Percentiles rank a stretch among this genome's conserved stretches.
Conservation (phyloP, 2,113 vertebrate genomes). For the Xenus cinereus region DNA sequence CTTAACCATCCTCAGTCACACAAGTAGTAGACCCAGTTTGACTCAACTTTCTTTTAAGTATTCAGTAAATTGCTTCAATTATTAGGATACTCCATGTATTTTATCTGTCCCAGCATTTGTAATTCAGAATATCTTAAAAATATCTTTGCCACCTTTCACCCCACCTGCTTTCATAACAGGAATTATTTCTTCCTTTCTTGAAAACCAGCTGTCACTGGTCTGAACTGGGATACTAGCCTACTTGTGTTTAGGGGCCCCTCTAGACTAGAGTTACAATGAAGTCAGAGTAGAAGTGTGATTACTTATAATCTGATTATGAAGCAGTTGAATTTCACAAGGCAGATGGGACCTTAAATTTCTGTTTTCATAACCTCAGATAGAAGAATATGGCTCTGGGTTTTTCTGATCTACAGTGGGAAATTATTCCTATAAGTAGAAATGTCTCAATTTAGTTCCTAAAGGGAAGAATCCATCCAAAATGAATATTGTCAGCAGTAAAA, state of each 20-base stretch:
- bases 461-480: conserved; percentile 26
- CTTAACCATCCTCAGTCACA: neutral
- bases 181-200: neutral
- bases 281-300: neutral
- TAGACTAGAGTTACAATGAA: neutral
- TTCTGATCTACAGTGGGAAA: neutral
- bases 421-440: neutral
- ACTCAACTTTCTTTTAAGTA: neutral
- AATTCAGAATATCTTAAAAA: neutral
- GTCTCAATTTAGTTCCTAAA: conserved; percentile 4
- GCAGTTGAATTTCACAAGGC: neutral
- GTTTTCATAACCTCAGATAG: neutral
- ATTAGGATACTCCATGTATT: neutral
- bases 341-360: neutral
- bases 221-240: neutral
- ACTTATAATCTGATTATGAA: neutral
- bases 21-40: neutral
- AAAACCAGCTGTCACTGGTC: neutral
- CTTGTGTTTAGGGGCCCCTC: neutral
- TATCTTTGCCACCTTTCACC: neutral
- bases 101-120: neutral
- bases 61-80: neutral
- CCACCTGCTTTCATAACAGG: neutral
- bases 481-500: conserved; percentile 24
- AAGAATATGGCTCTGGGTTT: neutral